Evolutionary conservation across 1,140 invertebrate genomes (phyloP), one percentile per base, ranked within the genome.

Genomic region (Drosophila oshimai): DNA sequence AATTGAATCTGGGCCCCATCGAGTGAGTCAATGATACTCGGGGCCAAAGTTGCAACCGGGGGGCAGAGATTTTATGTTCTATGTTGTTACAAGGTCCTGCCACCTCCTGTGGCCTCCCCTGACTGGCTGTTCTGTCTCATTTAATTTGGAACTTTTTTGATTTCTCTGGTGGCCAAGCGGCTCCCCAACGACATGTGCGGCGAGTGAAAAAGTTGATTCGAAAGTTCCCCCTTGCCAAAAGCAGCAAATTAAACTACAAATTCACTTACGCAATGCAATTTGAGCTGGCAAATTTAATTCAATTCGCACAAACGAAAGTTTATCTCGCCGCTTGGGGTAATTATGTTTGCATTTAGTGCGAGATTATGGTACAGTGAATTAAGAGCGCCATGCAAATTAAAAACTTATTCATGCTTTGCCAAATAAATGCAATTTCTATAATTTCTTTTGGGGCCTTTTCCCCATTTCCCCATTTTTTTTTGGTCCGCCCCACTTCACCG

Each of bases 121-220:
- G 7, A 13, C 29, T 22, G 3, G n/a, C 58, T 44, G 13, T 58
- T 62, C 60, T 61, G 53, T 70, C 57, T 45, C 75, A 76, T 76
- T 84, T 72, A 72, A 80, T 80, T 87, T 76, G 55, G 69, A 84
- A 84, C 75, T 83, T 84, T 80, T 75, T 68, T 84, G 71, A 80
- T 84, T 87, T 87, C 80, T 87, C 80, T 75, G 31, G 80, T 64
- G 80, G 45, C 61, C 67, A 28, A 26, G 26, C 49, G 28, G 51
- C 57, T 47, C 41, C 64, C 64, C 49, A 69, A 39, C 64, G 50
- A 70, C 64, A 68, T 70, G 67, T 70, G 67, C 64, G 64, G 31
- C 39, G 34, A 41, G 64, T 57, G 49, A 46, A 42, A 61, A 83
- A 83, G 80, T 67, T 64, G 61, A 86, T 86, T 80, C 72, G 72